Evolutionary conservation across 2,113 vertebrate genomes (phyloP), one percentile per base, ranked within the genome.

Genomic region (Engystomops pustulosus): DNA sequence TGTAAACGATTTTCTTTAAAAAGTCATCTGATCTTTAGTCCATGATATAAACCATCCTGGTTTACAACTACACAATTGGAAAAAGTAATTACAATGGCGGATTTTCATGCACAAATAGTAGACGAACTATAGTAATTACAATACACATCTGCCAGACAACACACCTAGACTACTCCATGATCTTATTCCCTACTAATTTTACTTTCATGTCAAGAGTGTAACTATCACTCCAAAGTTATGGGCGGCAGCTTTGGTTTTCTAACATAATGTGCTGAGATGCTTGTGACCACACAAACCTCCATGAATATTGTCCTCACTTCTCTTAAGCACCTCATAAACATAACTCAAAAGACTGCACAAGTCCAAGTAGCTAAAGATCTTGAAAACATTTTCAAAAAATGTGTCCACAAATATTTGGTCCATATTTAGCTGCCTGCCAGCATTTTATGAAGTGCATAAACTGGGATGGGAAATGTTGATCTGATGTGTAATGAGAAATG

Each of bases 391-490:
- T 72, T 74, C 44, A 30, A 45, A 49, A 74, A 45, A 41, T 30
- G 9, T 47, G 23, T 49, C 69, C 25, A 72, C 69, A 72, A 25
- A 45, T 72, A 27, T 72, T 45, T 72, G n/a, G 69, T 44, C 41
- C 23, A 17, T n/a, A n/a, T n/a, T 45, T 72, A 45, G n/a, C n/a
- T 7, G 72, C 15, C 2, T 9, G 60, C 6, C 45, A 83, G 32
- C 85, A 41, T 62, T 60, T 79, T 79, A 65, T 79, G 38, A 47
- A 47, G 20, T 79, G 36, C 17, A 67, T 80, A 69, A 80, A 69
- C 41, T 25, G 18, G 30, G 14, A 44, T 12, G 34, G 25, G 30
- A 83, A 76, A 49, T 15, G 18, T 10, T 25, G 27, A 49, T 12
- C 67, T 34, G 17, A 67, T 81, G 47, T 55, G 68, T 6, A 20